Base-by-base conservation (phyloP, 2,797 vertebrate species). In the Gouania willdenowi region DNA sequence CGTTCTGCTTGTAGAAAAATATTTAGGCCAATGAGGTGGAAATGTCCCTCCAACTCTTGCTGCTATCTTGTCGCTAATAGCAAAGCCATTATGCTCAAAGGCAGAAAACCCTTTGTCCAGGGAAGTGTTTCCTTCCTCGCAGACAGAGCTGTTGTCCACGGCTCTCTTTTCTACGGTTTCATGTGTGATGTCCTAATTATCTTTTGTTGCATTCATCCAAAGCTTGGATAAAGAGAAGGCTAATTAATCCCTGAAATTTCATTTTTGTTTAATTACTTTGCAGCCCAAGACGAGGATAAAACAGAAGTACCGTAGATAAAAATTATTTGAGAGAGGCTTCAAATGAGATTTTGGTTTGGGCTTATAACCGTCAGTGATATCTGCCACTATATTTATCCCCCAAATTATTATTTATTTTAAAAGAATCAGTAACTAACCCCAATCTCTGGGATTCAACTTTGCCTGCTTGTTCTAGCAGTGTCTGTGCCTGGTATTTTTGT, bases 11-110 rank as follows among this genome's bases (percentile, higher is more conserved):
- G 55, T 45, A 40, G 41, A 26, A 36, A 32, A 51, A 64, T 66
- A 67, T 71, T 60, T 48, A 43, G 67, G 14, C 70, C 67, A 79
- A 75, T 74, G 79, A 77, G 61, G 66, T 36, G 21, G 59, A 48
- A 41, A 54, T 37, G 54, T 76, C 66, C 77, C 44, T 21, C 48
- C 4, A 7, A 25, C 50, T 29, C 42, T 23, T 19, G 56, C 31
- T 9, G 19, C 38, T 14, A 34, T 67, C 36, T 44, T 17, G 51
- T 50, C 47, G 40, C 64, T 55, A 57, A 17, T 16, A 20, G 43
- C 19, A 9, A 35, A 49, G 27, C 36, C 11, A 25, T 75, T 71
- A 51, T 27, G 12, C 50, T 55, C 38, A 20, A 39, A 61, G 16
- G 45, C 26, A 19, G 27, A 20, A 51, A 46, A 36, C 22, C 28